Percentiles rank a stretch among this genome's conserved stretches.
Conservation (phyloP, 2,113 vertebrate species). For the Rhea americana region DNA sequence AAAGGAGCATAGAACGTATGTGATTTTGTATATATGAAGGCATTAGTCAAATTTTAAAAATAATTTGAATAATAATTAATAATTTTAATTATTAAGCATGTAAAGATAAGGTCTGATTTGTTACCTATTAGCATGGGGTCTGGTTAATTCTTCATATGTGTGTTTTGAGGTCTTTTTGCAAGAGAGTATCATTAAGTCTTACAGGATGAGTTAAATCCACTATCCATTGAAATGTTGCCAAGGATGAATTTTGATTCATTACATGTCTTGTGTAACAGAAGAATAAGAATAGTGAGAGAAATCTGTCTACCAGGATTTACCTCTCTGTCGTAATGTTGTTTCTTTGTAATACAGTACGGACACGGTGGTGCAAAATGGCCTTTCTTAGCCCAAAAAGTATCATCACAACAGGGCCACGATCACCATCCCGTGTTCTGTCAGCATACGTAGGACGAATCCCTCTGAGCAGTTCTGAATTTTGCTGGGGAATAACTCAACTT, state of each 20-base stretch:
- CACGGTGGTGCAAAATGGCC: background rate
- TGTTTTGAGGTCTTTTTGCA: background rate
- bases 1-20: rapidly evolving
- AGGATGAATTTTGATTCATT: background rate
- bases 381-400: background rate
- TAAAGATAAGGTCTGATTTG: background rate
- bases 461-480: rapidly evolving
- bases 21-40: rapidly evolving
- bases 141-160: background rate
- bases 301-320: background rate
- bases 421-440: too few species aligned
- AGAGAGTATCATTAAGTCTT: background rate
- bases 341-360: background rate
- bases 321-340: background rate
- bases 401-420: background rate
- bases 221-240: background rate
- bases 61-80: background rate
- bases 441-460: rapidly evolving
- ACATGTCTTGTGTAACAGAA: background rate
- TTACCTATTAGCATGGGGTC: too few species aligned
- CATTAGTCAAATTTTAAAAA: background rate
- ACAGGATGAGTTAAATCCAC: background rate
- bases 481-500: too few species aligned
- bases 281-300: background rate
- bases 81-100: background rate